Percentiles rank a stretch among this genome's conserved stretches.
Conservation (phyloP, 2,113 vertebrate genomes). For the Cepphus grylle region DNA sequence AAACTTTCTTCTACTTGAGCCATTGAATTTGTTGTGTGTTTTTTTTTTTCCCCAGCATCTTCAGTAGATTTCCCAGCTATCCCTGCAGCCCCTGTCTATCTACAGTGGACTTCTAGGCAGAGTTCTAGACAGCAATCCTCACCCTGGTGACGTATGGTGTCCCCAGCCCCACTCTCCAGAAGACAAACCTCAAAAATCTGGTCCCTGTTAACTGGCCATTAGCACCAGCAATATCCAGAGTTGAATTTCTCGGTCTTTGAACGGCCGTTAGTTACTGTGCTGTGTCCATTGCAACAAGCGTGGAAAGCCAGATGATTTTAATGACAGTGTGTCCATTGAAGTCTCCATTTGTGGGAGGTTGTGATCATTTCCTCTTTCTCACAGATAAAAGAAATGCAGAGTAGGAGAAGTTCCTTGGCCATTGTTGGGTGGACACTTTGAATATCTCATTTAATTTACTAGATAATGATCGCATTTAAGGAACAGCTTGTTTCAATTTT, state of each 20-base stretch:
- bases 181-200: not conserved
- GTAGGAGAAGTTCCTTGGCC: constrained; percentile 10
- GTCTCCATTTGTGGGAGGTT: not conserved
- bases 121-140: not conserved
- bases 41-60: not conserved
- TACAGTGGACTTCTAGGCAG: not conserved
- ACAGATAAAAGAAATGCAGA: constrained; percentile 1
- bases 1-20: not conserved
- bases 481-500: constrained; percentile 59
- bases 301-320: not conserved
- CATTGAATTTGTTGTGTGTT: not conserved
- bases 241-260: not conserved
- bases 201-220: not conserved
- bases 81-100: not conserved
- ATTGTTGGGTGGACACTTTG: constrained; percentile 23
- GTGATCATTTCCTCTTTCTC: constrained; percentile 13
- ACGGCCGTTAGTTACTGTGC: not conserved
- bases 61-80: not conserved
- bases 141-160: accelerated
- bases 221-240: not conserved
- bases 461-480: constrained; percentile 51
- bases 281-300: not conserved
- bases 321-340: not conserved
- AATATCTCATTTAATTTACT: constrained; percentile 56
- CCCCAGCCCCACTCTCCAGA: not conserved